Conservation (phyloP, 2,113 vertebrate species). For the Pteropus alecto region DNA sequence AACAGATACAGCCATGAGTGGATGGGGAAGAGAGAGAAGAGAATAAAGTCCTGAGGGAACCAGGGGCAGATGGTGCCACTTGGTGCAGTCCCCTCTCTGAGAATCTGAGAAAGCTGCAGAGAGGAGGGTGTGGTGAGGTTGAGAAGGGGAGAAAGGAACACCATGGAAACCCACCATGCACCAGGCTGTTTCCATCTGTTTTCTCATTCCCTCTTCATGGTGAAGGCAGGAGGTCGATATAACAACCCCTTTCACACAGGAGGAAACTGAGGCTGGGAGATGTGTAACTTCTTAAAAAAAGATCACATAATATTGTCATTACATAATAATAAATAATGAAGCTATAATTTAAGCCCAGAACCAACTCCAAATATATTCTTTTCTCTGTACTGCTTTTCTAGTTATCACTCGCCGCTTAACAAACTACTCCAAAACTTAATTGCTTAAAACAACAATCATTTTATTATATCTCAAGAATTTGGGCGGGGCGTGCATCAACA, state of each 20-base stretch:
- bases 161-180: not conserved
- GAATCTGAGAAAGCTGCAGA: not conserved
- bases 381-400: not conserved
- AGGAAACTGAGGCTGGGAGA: not conserved
- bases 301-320: not conserved
- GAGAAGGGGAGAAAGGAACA: not conserved
- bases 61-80: not conserved
- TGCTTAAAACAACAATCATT: not conserved
- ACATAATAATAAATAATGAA: not conserved
- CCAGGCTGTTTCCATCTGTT: not conserved
- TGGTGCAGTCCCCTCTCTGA: not conserved
- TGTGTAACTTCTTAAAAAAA: not conserved
- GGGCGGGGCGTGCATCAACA: too few relatives aligned
- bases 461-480: not conserved
- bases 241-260: not conserved
- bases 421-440: not conserved
- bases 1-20: not conserved
- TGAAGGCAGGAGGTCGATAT: not conserved
- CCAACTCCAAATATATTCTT: not conserved
- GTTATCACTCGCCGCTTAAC: not conserved
- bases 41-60: not conserved
- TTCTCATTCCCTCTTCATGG: not conserved
- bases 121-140: not conserved
- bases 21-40: not conserved
- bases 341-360: not conserved